phyloP scores from a whole-genome alignment of 2,888 invertebrate species.

The Tupiocoris notatus region DNA sequence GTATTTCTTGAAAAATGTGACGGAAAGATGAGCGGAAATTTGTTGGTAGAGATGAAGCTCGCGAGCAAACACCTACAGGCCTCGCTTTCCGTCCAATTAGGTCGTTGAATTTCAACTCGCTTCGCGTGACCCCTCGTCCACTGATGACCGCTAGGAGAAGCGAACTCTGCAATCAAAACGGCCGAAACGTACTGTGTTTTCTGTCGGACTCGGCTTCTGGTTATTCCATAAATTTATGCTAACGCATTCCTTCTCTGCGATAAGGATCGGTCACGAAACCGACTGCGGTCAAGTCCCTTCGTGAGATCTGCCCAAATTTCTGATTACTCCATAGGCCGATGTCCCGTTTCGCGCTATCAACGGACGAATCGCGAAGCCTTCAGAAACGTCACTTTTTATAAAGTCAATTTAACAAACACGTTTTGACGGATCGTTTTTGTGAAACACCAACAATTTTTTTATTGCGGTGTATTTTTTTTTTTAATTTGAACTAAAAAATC shows the following conservation, averaged over 20 bases:
- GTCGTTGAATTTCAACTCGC: conserved; percentile 9
- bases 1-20: too few species aligned
- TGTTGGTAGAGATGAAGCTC: background rate
- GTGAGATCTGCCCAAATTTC: conserved; percentile 20
- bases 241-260: conserved; percentile 20
- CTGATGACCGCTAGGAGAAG: conserved; percentile 3
- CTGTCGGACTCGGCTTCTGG: conserved; percentile 3
- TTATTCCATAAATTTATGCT: conserved; percentile 33
- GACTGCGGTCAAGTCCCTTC: background rate
- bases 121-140: conserved; percentile 24
- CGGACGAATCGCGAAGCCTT: background rate
- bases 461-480: too few species aligned
- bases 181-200: background rate
- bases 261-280: background rate
- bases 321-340: too few species aligned
- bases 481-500: too few species aligned
- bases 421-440: too few species aligned
- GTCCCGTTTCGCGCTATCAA: background rate
- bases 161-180: conserved; percentile 15
- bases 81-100: conserved; percentile 22
- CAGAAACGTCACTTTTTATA: background rate
- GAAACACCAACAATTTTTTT: too few species aligned
- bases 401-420: background rate
- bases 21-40: background rate
- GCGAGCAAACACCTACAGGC: background rate